These are phyloP conservation scores for Dolomedes plantarius DNA, from an alignment of 2,888 invertebrate genomes.

Conservation along the genomic window DNA sequence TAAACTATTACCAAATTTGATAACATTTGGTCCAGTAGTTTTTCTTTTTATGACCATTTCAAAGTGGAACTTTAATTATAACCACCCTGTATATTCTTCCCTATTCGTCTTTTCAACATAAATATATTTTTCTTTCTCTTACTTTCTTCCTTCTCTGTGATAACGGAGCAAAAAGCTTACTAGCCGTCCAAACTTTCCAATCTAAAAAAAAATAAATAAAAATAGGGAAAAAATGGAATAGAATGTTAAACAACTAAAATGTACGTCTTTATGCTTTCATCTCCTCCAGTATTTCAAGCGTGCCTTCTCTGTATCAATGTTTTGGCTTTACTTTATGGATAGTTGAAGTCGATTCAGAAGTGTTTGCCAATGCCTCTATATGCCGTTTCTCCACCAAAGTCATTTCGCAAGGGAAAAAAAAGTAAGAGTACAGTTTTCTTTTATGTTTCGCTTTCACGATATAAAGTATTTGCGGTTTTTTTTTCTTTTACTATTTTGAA, in stretches of 20 bases:
- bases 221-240: background rate
- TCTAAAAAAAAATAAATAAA: background rate
- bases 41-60: no score
- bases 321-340: background rate
- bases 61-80: no score
- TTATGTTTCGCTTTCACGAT: background rate
- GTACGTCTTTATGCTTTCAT: background rate
- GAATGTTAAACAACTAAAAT: conserved; percentile 24
- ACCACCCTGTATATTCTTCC: no score
- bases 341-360: conserved; percentile 13
- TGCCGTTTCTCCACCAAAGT: background rate
- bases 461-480: background rate
- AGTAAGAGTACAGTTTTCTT: background rate
- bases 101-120: no score
- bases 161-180: background rate
- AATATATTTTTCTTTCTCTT: no score
- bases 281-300: background rate
- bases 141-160: no score
- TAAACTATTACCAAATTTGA: no score
- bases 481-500: background rate
- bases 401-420: background rate
- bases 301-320: background rate
- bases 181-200: background rate
- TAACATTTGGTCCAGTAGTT: no score
- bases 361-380: background rate